Conservation (phyloP, 2,888 invertebrate genomes). For the Watsonalla binaria region DNA sequence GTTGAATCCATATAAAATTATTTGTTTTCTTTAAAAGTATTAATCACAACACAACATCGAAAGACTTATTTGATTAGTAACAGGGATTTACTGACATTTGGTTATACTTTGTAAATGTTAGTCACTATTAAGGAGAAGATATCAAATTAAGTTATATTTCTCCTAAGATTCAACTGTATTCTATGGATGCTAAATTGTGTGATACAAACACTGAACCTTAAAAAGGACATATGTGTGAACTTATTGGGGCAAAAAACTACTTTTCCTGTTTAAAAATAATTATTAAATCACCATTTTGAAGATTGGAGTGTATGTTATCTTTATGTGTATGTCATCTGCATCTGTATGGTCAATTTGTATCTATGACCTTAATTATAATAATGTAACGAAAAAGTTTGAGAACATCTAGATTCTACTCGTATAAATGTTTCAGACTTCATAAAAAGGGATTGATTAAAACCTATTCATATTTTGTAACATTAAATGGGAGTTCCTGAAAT, state of each 20-base stretch:
- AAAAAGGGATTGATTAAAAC: not conserved
- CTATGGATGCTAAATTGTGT: conserved; percentile 26
- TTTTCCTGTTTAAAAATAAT: not conserved
- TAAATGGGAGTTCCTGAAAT: not conserved
- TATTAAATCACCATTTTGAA: conserved; percentile 14
- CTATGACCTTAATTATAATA: conserved; percentile 17
- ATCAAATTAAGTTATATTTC: conserved; percentile 48
- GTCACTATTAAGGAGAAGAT: conserved; percentile 28
- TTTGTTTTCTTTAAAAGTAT: conserved; percentile 1
- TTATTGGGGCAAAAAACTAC: not conserved
- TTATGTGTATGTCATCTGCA: conserved; percentile 16
- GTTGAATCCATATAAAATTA: conserved; percentile 10
- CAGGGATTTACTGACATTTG: not conserved
- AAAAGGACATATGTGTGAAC: conserved; percentile 5
- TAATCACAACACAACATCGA: not conserved
- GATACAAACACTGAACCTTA: conserved; percentile 21
- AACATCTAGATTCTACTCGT: conserved; percentile 15
- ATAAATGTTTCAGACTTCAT: not conserved
- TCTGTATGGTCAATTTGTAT: conserved; percentile 20
- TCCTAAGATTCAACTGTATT: conserved; percentile 49
- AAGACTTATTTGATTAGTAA: conserved; percentile 1
- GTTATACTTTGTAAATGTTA: not conserved
- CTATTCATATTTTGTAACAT: not conserved
- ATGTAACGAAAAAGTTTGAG: conserved; percentile 17
- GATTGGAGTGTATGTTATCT: conserved; percentile 15